These are phyloP conservation scores for Seison nebaliae DNA, from an alignment of 1,140 invertebrate genomes.

Conservation along the genomic window DNA sequence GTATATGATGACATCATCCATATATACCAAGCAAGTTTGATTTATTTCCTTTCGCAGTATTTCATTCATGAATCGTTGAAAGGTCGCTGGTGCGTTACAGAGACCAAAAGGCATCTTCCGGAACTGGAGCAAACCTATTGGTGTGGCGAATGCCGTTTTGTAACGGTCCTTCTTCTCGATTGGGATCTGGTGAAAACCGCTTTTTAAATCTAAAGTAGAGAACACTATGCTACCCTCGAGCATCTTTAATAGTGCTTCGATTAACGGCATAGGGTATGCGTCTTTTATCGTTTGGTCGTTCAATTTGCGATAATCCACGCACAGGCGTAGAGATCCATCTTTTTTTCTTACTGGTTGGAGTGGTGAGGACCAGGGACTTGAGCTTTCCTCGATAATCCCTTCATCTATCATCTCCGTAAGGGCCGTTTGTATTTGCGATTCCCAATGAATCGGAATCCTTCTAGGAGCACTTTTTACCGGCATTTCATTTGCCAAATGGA, in stretches of 20 bases:
- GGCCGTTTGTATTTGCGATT: too few species aligned
- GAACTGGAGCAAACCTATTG: not conserved
- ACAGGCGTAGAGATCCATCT: not conserved
- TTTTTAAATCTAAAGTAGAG: not conserved
- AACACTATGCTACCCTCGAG: not conserved
- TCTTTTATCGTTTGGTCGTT: not conserved
- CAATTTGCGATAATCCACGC: slow-evolving; percentile 1
- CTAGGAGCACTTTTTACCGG: too few species aligned
- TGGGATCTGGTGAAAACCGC: not conserved
- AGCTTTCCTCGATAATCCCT: not conserved
- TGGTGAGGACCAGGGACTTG: not conserved
- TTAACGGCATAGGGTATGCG: slow-evolving; percentile 7
- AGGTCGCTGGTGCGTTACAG: slow-evolving; percentile 7
- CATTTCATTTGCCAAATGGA: too few species aligned
- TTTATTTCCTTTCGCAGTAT: slow-evolving; percentile 20
- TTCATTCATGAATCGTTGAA: slow-evolving; percentile 12
- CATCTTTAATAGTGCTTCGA: not conserved
- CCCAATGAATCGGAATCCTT: too few species aligned
- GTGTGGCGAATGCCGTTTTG: slow-evolving; percentile 6
- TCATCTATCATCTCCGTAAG: not conserved
- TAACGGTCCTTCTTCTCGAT: not conserved
- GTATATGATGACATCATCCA: slow-evolving; percentile 31
- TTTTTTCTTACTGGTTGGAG: slow-evolving; percentile 1
- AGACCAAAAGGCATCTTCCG: slow-evolving; percentile 14
- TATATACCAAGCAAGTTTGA: too few species aligned